These are phyloP conservation scores for Drosophila multiciliata DNA, from an alignment of 2,888 invertebrate species.

Conservation along the genomic window DNA sequence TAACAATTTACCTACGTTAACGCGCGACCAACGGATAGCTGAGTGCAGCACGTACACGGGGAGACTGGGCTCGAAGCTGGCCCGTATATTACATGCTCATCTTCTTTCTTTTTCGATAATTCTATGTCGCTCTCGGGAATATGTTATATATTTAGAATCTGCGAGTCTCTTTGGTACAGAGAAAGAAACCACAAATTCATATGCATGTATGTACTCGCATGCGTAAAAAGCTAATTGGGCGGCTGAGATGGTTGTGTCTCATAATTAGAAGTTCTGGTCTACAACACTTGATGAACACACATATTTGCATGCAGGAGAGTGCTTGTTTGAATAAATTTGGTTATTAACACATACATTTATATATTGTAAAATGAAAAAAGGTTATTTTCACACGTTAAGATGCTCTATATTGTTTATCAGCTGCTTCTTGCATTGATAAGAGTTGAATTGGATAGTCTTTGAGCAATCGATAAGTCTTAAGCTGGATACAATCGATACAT, in stretches of 20 bases:
- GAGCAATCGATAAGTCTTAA: constrained; percentile 29
- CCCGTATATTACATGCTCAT: constrained; percentile 70
- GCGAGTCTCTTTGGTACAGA: constrained; percentile 27
- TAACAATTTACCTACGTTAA: constrained; percentile 65
- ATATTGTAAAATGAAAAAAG: not conserved
- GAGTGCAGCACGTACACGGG: constrained; percentile 77
- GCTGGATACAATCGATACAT: constrained; percentile 38
- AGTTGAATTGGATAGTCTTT: constrained; percentile 10
- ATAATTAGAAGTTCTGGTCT: constrained; percentile 28
- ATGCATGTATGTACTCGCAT: constrained; percentile 10
- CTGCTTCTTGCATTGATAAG: constrained; percentile 13
- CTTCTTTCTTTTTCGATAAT: constrained; percentile 48
- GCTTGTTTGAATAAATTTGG: not conserved
- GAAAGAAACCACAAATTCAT: constrained; percentile 23
- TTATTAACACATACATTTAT: constrained; percentile 2
- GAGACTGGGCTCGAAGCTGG: constrained; percentile 70
- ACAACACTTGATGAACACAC: constrained; percentile 20
- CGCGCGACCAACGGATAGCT: constrained; percentile 67
- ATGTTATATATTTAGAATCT: constrained; percentile 60
- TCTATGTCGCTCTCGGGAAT: constrained; percentile 44
- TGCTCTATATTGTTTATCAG: constrained; percentile 6
- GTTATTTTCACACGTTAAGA: not conserved
- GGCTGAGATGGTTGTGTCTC: constrained; percentile 29
- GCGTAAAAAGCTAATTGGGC: constrained; percentile 22
- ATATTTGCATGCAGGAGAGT: constrained; percentile 1